phyloP scores from a whole-genome alignment of 2,888 invertebrate genomes.

The Oithona nana region DNA sequence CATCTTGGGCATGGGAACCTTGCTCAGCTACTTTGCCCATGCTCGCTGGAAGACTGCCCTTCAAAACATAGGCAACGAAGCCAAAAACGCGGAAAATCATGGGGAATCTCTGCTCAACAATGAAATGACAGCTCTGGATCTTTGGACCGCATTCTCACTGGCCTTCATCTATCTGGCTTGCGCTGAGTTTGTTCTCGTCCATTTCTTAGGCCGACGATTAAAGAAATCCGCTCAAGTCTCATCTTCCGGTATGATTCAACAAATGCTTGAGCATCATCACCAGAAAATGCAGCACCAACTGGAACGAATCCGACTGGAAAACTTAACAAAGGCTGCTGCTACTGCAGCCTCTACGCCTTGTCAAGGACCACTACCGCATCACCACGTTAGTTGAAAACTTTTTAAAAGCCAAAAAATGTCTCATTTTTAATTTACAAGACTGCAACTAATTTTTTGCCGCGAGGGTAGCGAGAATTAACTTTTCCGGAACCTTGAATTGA shows the following conservation, averaged over 20 bases:
- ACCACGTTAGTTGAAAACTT: neutral
- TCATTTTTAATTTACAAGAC: too few relatives aligned
- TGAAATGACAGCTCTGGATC: conserved; percentile 83
- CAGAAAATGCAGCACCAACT: neutral
- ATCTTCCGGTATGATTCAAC: neutral
- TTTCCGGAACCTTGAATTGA: too few relatives aligned
- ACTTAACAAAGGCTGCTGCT: neutral
- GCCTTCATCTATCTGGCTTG: conserved; percentile 87
- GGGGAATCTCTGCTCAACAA: too few relatives aligned
- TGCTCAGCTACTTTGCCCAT: conserved; percentile 42
- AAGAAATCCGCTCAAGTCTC: neutral
- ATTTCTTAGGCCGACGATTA: conserved; percentile 74
- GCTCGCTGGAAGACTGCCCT: neutral
- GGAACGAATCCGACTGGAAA: neutral
- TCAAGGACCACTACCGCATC: too few relatives aligned
- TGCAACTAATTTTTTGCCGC: too few relatives aligned
- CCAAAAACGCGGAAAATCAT: neutral
- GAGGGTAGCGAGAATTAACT: too few relatives aligned
- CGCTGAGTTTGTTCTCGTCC: conserved; percentile 81
- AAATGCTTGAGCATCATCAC: neutral
- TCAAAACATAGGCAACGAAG: neutral
- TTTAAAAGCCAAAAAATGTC: too few relatives aligned
- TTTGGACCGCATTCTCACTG: conserved; percentile 92
- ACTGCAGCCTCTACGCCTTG: neutral
- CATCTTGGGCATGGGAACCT: conserved; percentile 90